Conservation (phyloP, 2,113 vertebrate species). For the Rhombomys opimus region DNA sequence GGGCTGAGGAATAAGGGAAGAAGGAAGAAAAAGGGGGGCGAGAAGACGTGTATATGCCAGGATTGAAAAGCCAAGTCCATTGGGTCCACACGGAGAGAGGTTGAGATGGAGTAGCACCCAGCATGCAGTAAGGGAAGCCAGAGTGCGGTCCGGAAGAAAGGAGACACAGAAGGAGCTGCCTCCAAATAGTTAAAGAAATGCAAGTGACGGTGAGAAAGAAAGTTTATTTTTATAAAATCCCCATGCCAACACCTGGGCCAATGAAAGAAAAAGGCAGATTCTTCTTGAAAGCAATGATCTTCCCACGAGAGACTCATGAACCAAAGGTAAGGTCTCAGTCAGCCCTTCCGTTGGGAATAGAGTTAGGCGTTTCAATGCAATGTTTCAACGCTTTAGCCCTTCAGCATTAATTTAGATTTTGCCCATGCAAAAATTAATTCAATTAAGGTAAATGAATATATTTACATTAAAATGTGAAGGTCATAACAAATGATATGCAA, state of each 20-base stretch:
- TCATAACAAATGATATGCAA: background rate
- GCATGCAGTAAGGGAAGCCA: background rate
- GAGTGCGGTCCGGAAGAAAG: background rate
- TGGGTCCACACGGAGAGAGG: background rate
- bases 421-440: slow-evolving; percentile 16
- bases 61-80: slow-evolving; percentile 22
- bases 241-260: background rate
- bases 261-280: background rate
- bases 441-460: background rate
- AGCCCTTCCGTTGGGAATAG: background rate
- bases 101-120: background rate
- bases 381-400: slow-evolving; percentile 34
- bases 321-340: background rate
- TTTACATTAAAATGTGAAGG: background rate
- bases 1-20: no score
- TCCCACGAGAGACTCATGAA: background rate
- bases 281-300: background rate
- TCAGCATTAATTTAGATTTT: background rate
- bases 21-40: no score
- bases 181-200: background rate
- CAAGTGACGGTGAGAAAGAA: background rate
- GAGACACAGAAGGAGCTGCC: background rate
- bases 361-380: background rate
- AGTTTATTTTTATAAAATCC: background rate
- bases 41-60: background rate